Base-by-base conservation (phyloP, 2,113 vertebrate genomes). In the Gallinago media region DNA sequence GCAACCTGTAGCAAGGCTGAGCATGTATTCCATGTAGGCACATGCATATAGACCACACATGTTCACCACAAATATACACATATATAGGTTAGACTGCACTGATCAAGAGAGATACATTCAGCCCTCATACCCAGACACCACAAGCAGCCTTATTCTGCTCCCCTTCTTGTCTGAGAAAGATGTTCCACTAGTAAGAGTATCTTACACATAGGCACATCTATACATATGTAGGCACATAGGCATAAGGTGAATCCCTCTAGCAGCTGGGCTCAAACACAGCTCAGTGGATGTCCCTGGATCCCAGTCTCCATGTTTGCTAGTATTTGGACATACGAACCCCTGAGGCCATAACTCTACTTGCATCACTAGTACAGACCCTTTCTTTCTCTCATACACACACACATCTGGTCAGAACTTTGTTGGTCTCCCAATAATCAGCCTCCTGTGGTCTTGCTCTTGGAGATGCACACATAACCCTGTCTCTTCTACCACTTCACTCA, bases 331-430 rank as follows among this genome's bases (percentile, higher is more conserved):
- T 55, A 32, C 5, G n/a, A 61, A 34, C 6, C 3, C n/a, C 27
- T 47, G 20, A 86, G 25, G 17, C 11, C 11, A 8, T 12, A 85
- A 14, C 3, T 12, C 11, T 7, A 27, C 14, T 40, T 1, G 0
- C 0, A 1, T 40, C 66, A 16, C 8, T 18, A 18, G 13, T 54
- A 47, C 22, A 67, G 21, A 38, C 17, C 5, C 7, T 34, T 19
- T 59, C 22, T 11, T 26, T 9, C 40, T 31, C 13, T 21, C 19
- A 61, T 26, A 40, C 26, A 63, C 14, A 8, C 19, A 38, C 40
- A 26, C 2, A 21, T 8, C 8, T 55, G 17, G 11, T 49, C 25
- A 68, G 25, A 31, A 42, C 9, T 29, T 46, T 38, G 15, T 19
- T 46, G 12, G 8, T 34, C 8, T 3, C 19, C 54, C 16, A 25